Evolutionary conservation across 2,888 invertebrate genomes (phyloP).

Genomic region (Endomychus coccineus): DNA sequence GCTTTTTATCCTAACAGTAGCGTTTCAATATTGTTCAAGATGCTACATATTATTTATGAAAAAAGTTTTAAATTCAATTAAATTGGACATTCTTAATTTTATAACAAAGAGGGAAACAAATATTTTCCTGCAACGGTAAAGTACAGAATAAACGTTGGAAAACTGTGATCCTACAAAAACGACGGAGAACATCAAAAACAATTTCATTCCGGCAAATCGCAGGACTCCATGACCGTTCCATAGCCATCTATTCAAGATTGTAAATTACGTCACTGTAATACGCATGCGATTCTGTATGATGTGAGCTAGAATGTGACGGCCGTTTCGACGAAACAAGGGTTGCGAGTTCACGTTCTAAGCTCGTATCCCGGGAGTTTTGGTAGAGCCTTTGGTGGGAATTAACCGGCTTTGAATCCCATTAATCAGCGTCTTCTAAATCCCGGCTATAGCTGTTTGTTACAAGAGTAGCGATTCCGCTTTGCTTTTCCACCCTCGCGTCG

Average conservation of each 20-base stretch:
- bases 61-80: no score
- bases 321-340: slow-evolving; percentile 4
- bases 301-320: slow-evolving; percentile 25
- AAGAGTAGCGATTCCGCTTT: no score
- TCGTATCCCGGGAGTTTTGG: slow-evolving; percentile 47
- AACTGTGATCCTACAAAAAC: slow-evolving; percentile 25
- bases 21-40: no score
- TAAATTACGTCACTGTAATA: slow-evolving; percentile 37
- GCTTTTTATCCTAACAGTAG: no score
- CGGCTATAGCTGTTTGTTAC: slow-evolving; percentile 44
- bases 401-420: slow-evolving; percentile 62
- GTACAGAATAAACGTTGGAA: background rate
- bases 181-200: slow-evolving; percentile 37
- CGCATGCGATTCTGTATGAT: slow-evolving; percentile 35
- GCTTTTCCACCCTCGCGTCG: no score
- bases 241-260: slow-evolving; percentile 38
- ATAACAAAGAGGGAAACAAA: no score
- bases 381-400: slow-evolving; percentile 56
- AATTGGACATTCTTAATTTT: no score
- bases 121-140: no score
- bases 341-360: slow-evolving; percentile 32
- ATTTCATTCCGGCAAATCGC: slow-evolving; percentile 35
- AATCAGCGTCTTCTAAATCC: slow-evolving; percentile 56
- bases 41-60: no score
- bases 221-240: slow-evolving; percentile 35